phyloP scores from a whole-genome alignment of 1,140 invertebrate genomes.

The Phenacoccus solenopsis region DNA sequence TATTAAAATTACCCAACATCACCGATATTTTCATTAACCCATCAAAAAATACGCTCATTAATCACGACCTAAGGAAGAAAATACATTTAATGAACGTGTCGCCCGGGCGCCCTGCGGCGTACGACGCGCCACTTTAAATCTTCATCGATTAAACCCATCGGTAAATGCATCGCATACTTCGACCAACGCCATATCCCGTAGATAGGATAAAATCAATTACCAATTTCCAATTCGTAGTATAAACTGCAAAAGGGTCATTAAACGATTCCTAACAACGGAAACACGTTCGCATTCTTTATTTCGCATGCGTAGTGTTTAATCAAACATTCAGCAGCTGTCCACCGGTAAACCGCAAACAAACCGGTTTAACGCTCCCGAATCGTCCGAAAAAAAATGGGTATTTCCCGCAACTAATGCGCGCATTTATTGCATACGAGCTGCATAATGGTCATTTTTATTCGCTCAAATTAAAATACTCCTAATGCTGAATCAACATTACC shows the following conservation, averaged over 20 bases:
- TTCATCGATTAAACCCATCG: too few relatives aligned
- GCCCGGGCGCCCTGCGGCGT: background rate
- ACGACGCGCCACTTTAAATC: background rate
- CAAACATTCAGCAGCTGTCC: background rate
- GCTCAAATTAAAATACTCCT: background rate
- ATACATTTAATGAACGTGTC: background rate
- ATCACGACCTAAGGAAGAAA: background rate
- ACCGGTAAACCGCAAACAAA: background rate
- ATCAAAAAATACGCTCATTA: too few relatives aligned
- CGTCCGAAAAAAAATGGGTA: too few relatives aligned
- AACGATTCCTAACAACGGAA: background rate
- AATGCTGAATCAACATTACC: background rate
- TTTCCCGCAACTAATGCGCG: background rate
- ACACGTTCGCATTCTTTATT: constrained; percentile 1
- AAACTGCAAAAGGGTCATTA: background rate
- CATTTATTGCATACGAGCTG: background rate
- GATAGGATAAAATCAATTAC: too few relatives aligned
- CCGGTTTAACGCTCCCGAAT: background rate
- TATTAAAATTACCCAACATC: too few relatives aligned
- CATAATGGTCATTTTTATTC: too few relatives aligned
- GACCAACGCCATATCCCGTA: too few relatives aligned
- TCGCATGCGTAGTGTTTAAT: background rate
- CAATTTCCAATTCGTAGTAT: too few relatives aligned
- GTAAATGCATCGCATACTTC: too few relatives aligned
- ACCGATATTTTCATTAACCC: too few relatives aligned